A percentile compares a stretch with the other conserved stretches of the same genome.
Evolutionary conservation across 2,797 vertebrate genomes (phyloP).

Genomic region (Lutjanus argentimaculatus): DNA sequence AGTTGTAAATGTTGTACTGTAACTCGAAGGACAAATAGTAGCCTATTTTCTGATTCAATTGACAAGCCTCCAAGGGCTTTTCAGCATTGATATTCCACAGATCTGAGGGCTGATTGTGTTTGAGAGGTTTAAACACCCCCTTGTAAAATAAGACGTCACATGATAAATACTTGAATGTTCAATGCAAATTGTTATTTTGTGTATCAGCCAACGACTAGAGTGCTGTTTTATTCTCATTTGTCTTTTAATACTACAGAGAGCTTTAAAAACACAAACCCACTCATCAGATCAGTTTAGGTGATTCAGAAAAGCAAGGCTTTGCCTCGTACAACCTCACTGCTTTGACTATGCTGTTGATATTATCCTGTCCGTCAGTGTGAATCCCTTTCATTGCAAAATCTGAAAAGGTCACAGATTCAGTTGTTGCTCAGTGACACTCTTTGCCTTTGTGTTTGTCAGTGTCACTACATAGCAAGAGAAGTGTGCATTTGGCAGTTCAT

Average conservation of each 20-base stretch:
- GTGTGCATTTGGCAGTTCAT: background rate
- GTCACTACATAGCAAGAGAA: constrained; percentile 3
- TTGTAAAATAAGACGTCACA: constrained; percentile 13
- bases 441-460: constrained; percentile 10
- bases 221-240: constrained; percentile 31
- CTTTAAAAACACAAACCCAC: constrained; percentile 28
- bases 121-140: constrained; percentile 20
- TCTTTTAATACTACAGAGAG: constrained; percentile 31
- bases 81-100: background rate
- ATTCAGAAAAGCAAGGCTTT: constrained; percentile 43
- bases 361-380: constrained; percentile 32
- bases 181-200: background rate
- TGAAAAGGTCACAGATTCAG: constrained; percentile 36
- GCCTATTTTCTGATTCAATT: constrained; percentile 6
- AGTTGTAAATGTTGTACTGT: background rate
- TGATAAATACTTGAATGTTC: constrained; percentile 5
- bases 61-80: constrained; percentile 11
- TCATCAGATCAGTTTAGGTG: constrained; percentile 27
- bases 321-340: constrained; percentile 23
- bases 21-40: constrained; percentile 7
- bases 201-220: background rate
- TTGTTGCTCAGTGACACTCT: constrained; percentile 9
- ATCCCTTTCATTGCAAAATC: constrained; percentile 36
- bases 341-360: constrained; percentile 28
- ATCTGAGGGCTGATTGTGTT: constrained; percentile 10